Evolutionary conservation across 2,797 vertebrate species (phyloP).

Genomic region (Graptemys geographica): DNA sequence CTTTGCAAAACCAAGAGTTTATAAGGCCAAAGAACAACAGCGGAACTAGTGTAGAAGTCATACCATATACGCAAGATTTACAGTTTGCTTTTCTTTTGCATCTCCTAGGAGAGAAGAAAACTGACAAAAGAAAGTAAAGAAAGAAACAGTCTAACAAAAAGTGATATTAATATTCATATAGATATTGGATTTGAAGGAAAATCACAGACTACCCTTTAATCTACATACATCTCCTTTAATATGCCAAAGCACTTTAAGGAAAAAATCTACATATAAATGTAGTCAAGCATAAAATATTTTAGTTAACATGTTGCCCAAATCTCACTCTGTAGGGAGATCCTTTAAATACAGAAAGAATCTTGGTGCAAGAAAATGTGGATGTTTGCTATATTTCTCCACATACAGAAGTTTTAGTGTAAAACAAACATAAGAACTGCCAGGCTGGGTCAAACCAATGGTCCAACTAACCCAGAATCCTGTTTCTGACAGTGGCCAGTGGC

Average conservation of each 20-base stretch:
- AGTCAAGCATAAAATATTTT: neutral
- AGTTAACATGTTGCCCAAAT: neutral
- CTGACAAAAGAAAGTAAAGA: neutral
- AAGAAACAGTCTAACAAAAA: neutral
- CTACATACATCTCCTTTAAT: neutral
- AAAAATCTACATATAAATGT: neutral
- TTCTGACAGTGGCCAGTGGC: no score
- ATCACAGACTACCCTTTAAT: neutral
- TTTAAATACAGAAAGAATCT: neutral
- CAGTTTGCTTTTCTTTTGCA: neutral
- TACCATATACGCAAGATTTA: neutral
- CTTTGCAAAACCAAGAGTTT: conserved; percentile 30
- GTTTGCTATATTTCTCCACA: neutral
- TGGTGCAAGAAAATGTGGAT: neutral
- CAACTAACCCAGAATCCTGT: no score
- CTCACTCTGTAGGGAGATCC: neutral
- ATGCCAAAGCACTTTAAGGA: neutral
- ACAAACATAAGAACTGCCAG: neutral
- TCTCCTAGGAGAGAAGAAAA: conserved; percentile 33
- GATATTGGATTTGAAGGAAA: neutral
- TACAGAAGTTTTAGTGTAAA: neutral
- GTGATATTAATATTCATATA: neutral
- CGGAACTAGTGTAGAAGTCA: neutral
- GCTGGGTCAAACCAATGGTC: no score
- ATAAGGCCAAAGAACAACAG: conserved; percentile 1